A percentile compares a stretch with the other conserved stretches of the same genome.
Conservation (phyloP, 2,888 invertebrate genomes). For the Drosophila eohydei region DNA sequence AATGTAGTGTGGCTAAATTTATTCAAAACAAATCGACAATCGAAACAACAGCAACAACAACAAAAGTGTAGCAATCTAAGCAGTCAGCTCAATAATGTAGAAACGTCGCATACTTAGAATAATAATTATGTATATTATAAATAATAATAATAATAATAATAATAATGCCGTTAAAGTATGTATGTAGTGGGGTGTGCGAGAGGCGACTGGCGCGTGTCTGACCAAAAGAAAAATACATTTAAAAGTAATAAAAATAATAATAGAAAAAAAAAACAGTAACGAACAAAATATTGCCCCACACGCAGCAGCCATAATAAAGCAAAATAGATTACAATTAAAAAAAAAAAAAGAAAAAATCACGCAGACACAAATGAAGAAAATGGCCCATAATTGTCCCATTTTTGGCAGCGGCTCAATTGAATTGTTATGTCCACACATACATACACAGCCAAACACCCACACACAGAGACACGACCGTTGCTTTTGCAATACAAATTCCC, state of each 20-base stretch:
- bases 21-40: conserved; percentile 31
- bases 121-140: conserved; percentile 17
- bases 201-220: conserved; percentile 28
- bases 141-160: conserved; percentile 6
- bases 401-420: conserved; percentile 38
- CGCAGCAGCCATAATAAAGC: conserved; percentile 44
- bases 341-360: conserved; percentile 9
- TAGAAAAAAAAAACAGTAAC: conserved; percentile 4
- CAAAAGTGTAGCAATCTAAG: conserved; percentile 27
- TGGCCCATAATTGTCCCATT: conserved; percentile 52
- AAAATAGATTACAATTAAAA: conserved; percentile 11
- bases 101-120: conserved; percentile 39
- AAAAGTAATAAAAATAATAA: conserved; percentile 21
- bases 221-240: conserved; percentile 18
- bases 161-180: conserved; percentile 34
- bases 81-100: conserved; percentile 1
- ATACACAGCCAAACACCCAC: neutral
- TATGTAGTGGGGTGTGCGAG: conserved; percentile 14
- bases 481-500: conserved; percentile 33
- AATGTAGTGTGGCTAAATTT: conserved; percentile 34
- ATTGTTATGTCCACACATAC: conserved; percentile 15
- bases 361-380: conserved; percentile 51
- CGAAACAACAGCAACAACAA: conserved; percentile 11
- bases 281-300: conserved; percentile 29
- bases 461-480: neutral